Evolutionary conservation across 1,140 invertebrate genomes (phyloP).

Genomic region (Drosophila orena): DNA sequence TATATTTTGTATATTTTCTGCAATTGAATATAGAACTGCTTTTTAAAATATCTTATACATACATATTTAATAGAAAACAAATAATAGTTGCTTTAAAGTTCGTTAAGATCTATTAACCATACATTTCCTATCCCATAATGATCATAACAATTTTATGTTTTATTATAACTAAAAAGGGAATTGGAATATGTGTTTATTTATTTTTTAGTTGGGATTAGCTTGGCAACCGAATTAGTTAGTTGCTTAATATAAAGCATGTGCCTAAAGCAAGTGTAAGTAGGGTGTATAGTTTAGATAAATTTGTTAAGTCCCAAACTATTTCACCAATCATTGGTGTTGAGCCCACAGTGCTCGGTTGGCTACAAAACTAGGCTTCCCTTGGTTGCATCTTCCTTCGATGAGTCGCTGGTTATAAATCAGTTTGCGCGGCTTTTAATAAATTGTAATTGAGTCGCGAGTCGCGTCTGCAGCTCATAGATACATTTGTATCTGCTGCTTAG

Average conservation of each 20-base stretch:
- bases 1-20: neutral
- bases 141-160: neutral
- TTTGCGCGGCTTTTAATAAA: slow-evolving; percentile 81
- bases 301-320: no score
- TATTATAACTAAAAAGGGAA: neutral
- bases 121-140: neutral
- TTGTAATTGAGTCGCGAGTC: slow-evolving; percentile 82
- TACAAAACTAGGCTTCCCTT: slow-evolving; percentile 29
- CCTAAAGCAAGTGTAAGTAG: no score
- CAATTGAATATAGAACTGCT: no score
- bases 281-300: no score
- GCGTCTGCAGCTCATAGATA: slow-evolving; percentile 76
- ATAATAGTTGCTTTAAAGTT: no score
- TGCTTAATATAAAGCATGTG: no score
- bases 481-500: slow-evolving; percentile 67
- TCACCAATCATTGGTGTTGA: neutral
- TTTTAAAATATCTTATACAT: no score
- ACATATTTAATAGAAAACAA: no score
- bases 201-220: no score
- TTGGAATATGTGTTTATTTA: no score
- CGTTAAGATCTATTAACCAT: no score
- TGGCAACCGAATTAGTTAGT: no score
- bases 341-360: slow-evolving; percentile 18
- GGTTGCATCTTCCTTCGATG: slow-evolving; percentile 28
- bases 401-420: slow-evolving; percentile 75